phyloP scores from a whole-genome alignment of 2,797 vertebrate genomes.

The Channallabes apus region DNA sequence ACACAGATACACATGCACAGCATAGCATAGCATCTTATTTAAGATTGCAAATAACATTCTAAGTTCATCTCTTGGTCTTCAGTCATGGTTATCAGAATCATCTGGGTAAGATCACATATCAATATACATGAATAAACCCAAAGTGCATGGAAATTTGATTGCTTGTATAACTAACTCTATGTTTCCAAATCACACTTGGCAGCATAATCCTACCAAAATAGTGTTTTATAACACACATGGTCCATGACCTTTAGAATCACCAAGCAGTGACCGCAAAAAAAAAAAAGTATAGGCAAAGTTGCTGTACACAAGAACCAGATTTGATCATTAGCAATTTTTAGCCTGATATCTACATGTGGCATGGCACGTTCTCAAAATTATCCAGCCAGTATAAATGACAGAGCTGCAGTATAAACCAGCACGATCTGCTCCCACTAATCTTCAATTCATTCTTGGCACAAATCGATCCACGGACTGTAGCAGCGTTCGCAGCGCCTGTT shows the following conservation, averaged over 20 bases:
- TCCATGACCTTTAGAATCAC: not conserved
- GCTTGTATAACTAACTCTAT: not conserved
- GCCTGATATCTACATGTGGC: not conserved
- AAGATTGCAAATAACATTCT: not conserved
- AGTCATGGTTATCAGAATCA: not conserved
- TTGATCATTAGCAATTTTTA: not conserved
- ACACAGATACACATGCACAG: not conserved
- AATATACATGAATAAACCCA: not conserved
- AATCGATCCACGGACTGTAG: not conserved
- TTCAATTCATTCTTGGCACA: not conserved
- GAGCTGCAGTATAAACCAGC: not conserved
- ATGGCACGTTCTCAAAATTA: not conserved
- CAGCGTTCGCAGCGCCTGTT: not conserved
- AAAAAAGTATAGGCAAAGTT: not conserved
- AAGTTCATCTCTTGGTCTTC: not conserved
- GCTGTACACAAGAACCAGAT: not conserved
- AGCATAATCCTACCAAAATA: not conserved
- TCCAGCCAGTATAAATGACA: not conserved
- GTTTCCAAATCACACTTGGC: not conserved
- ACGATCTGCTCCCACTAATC: not conserved
- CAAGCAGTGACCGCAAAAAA: not conserved
- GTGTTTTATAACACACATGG: not conserved
- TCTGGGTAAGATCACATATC: not conserved
- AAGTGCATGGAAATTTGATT: not conserved
- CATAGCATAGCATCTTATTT: not conserved